Evolutionary conservation across 2,113 vertebrate species (phyloP).

Genomic region (Neotoma lepida): DNA sequence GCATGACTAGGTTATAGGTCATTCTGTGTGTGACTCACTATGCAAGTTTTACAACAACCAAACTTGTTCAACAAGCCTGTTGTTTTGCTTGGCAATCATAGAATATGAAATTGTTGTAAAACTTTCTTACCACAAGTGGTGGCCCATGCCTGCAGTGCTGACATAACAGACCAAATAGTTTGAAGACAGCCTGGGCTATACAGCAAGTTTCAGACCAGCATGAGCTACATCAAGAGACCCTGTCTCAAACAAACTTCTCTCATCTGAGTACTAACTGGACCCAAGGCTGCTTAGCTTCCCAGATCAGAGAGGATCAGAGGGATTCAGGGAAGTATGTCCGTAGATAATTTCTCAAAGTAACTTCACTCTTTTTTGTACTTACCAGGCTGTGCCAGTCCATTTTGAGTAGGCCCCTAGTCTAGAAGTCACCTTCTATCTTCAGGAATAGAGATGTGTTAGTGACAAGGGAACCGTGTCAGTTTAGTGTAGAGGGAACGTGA

Average conservation of each 20-base stretch:
- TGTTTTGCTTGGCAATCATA: not conserved
- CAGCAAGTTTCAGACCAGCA: not conserved
- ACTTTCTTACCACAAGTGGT: not conserved
- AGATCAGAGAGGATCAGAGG: not conserved
- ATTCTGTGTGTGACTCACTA: not conserved
- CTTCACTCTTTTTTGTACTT: not conserved
- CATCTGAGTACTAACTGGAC: not conserved
- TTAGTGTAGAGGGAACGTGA: not conserved
- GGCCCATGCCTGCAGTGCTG: not conserved
- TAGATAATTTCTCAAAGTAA: not conserved
- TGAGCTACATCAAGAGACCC: not conserved
- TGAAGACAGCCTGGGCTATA: not conserved
- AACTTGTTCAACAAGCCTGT: not conserved
- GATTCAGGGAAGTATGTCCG: not conserved
- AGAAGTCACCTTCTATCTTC: not conserved
- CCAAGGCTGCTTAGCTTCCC: not conserved
- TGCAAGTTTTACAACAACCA: not conserved
- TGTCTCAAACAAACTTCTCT: not conserved
- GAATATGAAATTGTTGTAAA: conserved; percentile 20
- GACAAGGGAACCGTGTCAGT: not conserved
- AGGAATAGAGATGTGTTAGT: not conserved
- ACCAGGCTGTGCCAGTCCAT: not conserved
- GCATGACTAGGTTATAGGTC: not conserved
- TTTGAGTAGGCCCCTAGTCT: not conserved
- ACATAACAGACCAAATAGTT: not conserved